Base-by-base conservation (phyloP, 2,797 vertebrate species). In the Sebastes jordani region DNA sequence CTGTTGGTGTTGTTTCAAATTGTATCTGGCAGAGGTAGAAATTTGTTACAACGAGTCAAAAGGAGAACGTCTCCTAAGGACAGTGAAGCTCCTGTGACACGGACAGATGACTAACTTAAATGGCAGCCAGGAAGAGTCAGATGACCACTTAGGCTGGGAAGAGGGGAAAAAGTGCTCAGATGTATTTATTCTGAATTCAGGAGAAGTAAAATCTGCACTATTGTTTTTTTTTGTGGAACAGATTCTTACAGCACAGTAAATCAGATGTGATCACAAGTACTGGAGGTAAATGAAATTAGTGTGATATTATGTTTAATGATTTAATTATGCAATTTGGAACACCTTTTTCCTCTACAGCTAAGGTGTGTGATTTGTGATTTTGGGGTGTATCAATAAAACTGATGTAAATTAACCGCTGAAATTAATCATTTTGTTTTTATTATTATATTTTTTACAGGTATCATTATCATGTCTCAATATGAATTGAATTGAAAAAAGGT, bases 81-180 rank as follows among this genome's bases (percentile, higher is more conserved):
- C 84, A 71, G 36, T 20, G 55, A 61, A 34, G 16, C 29, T 29
- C 54, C 42, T 74, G 66, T 71, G 66, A 78, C 82, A 76, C 11
- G 10, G 52, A 86, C 16, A 46, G 62, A 38, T 67, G 18, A 14
- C 64, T 46, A 62, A 80, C 62, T 68, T 49, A 84, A 73, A 59
- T 52, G 6, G 52, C 42, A 79, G 83, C 63, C 80, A 84, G 68
- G 81, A 88, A 83, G 67, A 63, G 42, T 71, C 66, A 78, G 67
- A 76, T 38, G 46, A 81, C 59, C 62, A 32, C 59, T 38, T 25
- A 6, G 30, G 61, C 55, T 63, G 38, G 69, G n/a, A 27, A 29
- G 23, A 76, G 5, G 18, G 71, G 60, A 60, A 62, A 72, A 78
- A 63, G 11, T 49, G 27, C 23, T 46, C 13, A 8, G 34, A 54